A percentile compares a stretch with the other conserved stretches of the same genome.
Conservation (phyloP, 2,113 vertebrate genomes). For the Apodemus sylvaticus region DNA sequence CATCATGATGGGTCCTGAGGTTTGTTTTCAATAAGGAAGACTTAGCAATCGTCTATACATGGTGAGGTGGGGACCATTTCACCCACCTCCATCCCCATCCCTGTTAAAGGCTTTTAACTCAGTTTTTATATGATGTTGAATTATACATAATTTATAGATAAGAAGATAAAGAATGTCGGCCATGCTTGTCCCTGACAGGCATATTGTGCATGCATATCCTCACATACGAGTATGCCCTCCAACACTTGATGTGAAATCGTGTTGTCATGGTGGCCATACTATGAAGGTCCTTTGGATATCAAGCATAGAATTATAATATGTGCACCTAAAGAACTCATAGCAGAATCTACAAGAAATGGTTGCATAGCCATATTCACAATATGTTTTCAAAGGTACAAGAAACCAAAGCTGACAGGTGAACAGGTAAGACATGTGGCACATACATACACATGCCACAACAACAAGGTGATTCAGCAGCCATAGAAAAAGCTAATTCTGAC, state of each 20-base stretch:
- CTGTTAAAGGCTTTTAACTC: not conserved
- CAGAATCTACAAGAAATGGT: not conserved
- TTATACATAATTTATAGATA: not conserved
- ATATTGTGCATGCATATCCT: not conserved
- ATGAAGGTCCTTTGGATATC: not conserved
- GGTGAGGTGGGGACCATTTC: not conserved
- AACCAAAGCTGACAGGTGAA: not conserved
- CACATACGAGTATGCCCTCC: not conserved
- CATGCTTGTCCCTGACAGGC: not conserved
- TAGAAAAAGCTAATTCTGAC: not conserved
- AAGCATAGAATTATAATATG: not conserved
- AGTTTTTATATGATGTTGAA: not conserved
- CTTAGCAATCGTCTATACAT: not conserved
- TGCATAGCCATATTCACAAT: not conserved
- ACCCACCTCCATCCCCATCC: not conserved
- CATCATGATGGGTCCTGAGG: not conserved
- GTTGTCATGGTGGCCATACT: not conserved
- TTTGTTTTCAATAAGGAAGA: not conserved
- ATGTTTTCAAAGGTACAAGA: not conserved
- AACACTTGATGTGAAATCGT: too few species aligned
- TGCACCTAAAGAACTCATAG: not conserved
- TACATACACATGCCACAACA: too few species aligned
- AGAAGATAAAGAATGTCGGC: not conserved
- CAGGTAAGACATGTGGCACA: fast-evolving
- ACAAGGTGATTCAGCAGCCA: not conserved